phyloP scores from a whole-genome alignment of 2,888 invertebrate species.

The Microchrysa polita region DNA sequence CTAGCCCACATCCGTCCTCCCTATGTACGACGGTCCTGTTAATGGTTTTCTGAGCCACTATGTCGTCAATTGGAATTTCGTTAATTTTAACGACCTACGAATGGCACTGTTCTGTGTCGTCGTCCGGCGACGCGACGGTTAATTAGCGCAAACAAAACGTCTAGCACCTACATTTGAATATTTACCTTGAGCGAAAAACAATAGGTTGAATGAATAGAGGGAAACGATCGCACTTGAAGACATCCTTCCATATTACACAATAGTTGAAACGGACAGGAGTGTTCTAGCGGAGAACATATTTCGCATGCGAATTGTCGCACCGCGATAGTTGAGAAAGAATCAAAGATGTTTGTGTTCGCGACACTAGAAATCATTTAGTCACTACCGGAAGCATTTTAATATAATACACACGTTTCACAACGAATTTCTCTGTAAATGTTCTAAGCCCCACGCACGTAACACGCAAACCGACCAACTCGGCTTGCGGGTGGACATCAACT shows the following conservation, averaged over 20 bases:
- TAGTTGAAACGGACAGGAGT: constrained; percentile 40
- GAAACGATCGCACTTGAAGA: constrained; percentile 64
- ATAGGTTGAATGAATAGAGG: constrained; percentile 64
- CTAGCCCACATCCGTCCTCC: constrained; percentile 19
- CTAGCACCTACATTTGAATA: constrained; percentile 39
- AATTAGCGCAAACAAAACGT: neutral
- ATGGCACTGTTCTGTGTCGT: no score
- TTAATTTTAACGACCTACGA: no score
- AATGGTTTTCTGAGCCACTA: neutral
- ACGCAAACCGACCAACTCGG: neutral
- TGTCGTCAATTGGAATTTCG: no score
- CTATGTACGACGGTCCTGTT: no score
- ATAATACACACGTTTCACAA: neutral
- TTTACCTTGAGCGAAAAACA: constrained; percentile 65
- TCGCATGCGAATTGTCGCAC: constrained; percentile 13
- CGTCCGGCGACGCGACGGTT: no score
- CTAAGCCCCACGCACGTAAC: constrained; percentile 17
- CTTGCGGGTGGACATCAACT: constrained; percentile 27
- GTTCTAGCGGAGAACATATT: constrained; percentile 33
- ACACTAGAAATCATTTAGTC: constrained; percentile 22
- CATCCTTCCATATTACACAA: constrained; percentile 63
- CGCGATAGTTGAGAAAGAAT: neutral
- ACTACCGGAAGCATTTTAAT: neutral
- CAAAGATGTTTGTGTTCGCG: neutral
- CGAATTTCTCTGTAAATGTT: constrained; percentile 11